Conservation (phyloP, 2,888 invertebrate species). For the Erebia palarica region DNA sequence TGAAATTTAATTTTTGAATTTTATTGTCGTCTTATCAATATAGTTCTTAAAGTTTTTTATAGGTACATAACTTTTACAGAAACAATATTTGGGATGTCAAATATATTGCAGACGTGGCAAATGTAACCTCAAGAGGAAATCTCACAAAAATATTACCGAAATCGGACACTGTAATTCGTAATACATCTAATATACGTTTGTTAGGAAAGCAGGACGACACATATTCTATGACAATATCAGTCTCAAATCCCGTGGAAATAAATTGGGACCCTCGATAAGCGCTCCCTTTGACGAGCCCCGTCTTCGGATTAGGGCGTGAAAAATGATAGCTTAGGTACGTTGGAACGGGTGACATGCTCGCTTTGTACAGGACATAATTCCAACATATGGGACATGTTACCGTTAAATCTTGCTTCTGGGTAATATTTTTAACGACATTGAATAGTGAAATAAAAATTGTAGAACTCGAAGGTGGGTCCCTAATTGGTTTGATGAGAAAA, state of each 20-base stretch:
- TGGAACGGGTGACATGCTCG: constrained; percentile 53
- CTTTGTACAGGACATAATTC: constrained; percentile 50
- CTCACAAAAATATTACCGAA: constrained; percentile 22
- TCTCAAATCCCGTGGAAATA: constrained; percentile 73
- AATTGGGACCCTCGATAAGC: constrained; percentile 78
- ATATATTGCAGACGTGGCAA: not conserved
- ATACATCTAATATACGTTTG: constrained; percentile 32
- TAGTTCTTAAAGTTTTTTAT: too few relatives aligned
- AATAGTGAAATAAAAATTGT: too few relatives aligned
- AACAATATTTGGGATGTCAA: not conserved
- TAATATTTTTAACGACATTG: not conserved
- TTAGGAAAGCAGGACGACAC: constrained; percentile 47
- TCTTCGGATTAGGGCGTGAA: constrained; percentile 78
- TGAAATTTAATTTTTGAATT: too few relatives aligned
- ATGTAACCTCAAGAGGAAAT: not conserved
- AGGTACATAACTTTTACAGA: not conserved
- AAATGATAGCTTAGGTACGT: constrained; percentile 72
- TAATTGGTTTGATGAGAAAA: too few relatives aligned
- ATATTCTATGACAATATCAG: constrained; percentile 68
- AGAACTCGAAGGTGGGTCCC: too few relatives aligned
- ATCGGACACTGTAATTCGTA: constrained; percentile 30
- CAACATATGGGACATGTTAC: constrained; percentile 27
- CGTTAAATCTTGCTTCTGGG: constrained; percentile 16
- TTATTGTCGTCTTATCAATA: too few relatives aligned
- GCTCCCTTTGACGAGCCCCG: constrained; percentile 78